phyloP scores from a whole-genome alignment of 2,888 invertebrate species.

The Sclerodermus sp. region DNA sequence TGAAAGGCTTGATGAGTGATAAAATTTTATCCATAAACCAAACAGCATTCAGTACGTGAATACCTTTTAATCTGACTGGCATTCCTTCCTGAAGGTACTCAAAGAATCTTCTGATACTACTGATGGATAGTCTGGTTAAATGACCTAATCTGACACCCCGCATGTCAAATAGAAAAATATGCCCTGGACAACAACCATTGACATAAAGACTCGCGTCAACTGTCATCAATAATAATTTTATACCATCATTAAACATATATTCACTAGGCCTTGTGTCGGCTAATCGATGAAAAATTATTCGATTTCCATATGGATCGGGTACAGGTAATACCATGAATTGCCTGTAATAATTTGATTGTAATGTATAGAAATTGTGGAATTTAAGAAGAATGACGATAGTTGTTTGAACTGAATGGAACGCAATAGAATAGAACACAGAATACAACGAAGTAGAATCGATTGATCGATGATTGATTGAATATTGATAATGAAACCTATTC shows the following conservation, averaged over 20 bases:
- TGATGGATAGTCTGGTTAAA: constrained; percentile 63
- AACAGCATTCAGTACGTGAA: constrained; percentile 67
- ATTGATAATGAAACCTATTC: too few species aligned
- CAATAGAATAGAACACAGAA: too few species aligned
- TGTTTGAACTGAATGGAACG: too few species aligned
- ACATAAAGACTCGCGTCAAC: constrained; percentile 63
- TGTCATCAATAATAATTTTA: constrained; percentile 65
- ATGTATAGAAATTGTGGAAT: too few species aligned
- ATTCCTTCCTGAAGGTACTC: constrained; percentile 71
- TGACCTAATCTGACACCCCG: constrained; percentile 66
- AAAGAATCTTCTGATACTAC: constrained; percentile 66
- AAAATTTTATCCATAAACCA: constrained; percentile 60
- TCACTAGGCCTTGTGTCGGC: constrained; percentile 63
- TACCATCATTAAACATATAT: constrained; percentile 64
- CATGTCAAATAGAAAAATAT: constrained; percentile 72
- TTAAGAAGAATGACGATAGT: too few species aligned
- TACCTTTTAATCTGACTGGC: constrained; percentile 67
- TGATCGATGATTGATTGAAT: too few species aligned
- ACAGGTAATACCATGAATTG: constrained; percentile 64
- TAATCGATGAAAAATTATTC: constrained; percentile 66
- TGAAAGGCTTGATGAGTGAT: constrained; percentile 57
- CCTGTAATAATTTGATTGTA: constrained; percentile 56
- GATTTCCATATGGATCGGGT: constrained; percentile 64
- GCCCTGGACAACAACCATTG: constrained; percentile 66
- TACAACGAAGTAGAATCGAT: too few species aligned